Evolutionary conservation across 2,113 vertebrate genomes (phyloP).

Genomic region (Plecturocebus donacophilus): DNA sequence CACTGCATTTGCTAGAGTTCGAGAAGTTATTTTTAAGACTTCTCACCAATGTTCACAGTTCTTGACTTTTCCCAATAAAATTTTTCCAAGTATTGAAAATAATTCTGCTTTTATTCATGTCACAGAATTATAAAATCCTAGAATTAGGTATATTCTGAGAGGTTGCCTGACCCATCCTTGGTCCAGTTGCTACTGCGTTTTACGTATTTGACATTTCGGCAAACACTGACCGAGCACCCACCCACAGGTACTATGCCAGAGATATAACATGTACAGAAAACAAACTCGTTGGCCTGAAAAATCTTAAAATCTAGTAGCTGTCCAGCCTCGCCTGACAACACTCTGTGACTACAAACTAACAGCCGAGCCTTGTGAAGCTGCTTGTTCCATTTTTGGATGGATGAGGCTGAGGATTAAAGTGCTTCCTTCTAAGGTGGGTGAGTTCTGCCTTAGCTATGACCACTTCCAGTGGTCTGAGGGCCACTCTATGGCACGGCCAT

Average conservation of each 20-base stretch:
- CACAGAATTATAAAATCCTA: not conserved
- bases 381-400: not conserved
- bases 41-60: not conserved
- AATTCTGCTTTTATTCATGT: not conserved
- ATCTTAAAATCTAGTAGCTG: not conserved
- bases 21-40: not conserved
- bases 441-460: not conserved
- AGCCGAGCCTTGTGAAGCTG: not conserved
- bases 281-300: not conserved
- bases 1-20: not conserved
- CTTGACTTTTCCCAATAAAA: not conserved
- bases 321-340: not conserved
- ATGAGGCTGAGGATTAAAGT: not conserved
- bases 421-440: not conserved
- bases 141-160: not conserved
- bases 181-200: not conserved
- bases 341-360: not conserved
- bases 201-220: not conserved
- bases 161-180: not conserved
- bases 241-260: too few species aligned
- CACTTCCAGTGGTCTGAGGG: not conserved
- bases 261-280: not conserved
- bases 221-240: not conserved
- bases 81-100: not conserved
- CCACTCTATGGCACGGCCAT: accelerated